A percentile compares a stretch with the other conserved stretches of the same genome.
These are phyloP conservation scores for Ischnus inquisitorius DNA, from an alignment of 2,888 invertebrate genomes.

Conservation along the genomic window DNA sequence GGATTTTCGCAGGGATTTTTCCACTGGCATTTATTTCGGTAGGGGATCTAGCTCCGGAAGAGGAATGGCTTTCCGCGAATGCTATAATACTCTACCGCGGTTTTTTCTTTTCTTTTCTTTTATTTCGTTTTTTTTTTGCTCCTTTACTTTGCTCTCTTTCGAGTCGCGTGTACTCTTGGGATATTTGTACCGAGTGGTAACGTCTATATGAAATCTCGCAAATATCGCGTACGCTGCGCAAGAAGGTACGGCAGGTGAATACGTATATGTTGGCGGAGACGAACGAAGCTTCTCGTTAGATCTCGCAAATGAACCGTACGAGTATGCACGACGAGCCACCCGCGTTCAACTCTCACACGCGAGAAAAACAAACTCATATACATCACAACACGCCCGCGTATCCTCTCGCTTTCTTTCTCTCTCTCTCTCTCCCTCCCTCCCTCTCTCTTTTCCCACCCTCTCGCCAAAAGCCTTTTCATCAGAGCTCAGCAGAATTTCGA, in stretches of 20 bases:
- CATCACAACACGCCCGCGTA: neutral
- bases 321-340: constrained; percentile 52
- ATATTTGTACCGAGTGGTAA: constrained; percentile 46
- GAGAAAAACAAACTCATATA: constrained; percentile 42
- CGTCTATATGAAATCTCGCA: constrained; percentile 39
- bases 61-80: constrained; percentile 42
- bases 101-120: constrained; percentile 7
- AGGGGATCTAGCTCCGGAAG: constrained; percentile 18
- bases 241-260: constrained; percentile 34
- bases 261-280: constrained; percentile 12
- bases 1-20: constrained; percentile 50
- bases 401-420: too few relatives aligned
- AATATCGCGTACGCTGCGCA: constrained; percentile 48
- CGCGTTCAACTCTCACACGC: constrained; percentile 8
- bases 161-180: constrained; percentile 26
- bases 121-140: constrained; percentile 5
- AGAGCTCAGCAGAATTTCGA: constrained; percentile 66
- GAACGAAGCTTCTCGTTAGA: constrained; percentile 64
- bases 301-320: constrained; percentile 66
- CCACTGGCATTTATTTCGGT: constrained; percentile 31
- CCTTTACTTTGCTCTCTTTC: constrained; percentile 19
- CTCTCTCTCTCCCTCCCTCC: too few relatives aligned
- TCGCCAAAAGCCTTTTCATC: constrained; percentile 65
- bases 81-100: constrained; percentile 20
- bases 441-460: too few relatives aligned